Percentiles rank a stretch among this genome's conserved stretches.
These are phyloP conservation scores for Cantharis nigra DNA, from an alignment of 2,888 invertebrate species.

Conservation along the genomic window DNA sequence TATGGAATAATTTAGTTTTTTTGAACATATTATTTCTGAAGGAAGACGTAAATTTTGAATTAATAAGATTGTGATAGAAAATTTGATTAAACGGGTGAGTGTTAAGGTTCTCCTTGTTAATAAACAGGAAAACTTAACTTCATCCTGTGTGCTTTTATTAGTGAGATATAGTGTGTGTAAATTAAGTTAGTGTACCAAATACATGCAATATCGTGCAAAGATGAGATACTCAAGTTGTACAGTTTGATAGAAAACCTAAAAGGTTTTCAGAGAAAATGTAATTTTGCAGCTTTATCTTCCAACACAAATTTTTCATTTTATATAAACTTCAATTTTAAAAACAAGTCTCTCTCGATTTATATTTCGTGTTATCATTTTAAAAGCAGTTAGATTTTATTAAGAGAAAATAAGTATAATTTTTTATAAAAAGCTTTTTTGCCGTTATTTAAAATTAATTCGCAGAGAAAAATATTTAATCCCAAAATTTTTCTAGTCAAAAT, in stretches of 20 bases:
- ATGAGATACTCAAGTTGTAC: not conserved
- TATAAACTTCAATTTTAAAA: not conserved
- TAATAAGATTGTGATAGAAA: not conserved
- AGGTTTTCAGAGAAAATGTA: not conserved
- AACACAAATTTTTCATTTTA: not conserved
- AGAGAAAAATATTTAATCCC: not conserved
- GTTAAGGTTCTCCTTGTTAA: not conserved
- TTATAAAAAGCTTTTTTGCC: not conserved
- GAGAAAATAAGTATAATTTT: not conserved
- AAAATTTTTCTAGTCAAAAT: not conserved
- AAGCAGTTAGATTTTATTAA: not conserved
- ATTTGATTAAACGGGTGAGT: not conserved
- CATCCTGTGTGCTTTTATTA: not conserved
- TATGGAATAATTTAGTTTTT: not conserved
- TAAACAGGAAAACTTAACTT: not conserved
- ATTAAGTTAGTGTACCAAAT: not conserved
- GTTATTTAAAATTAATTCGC: not conserved
- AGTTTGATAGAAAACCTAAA: not conserved
- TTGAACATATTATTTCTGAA: not conserved
- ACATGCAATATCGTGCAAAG: not conserved
- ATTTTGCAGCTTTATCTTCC: not conserved
- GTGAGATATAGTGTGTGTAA: not conserved
- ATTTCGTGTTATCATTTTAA: not conserved
- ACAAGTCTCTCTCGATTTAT: not conserved
- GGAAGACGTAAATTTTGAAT: not conserved